Evolutionary conservation across 2,888 invertebrate genomes (phyloP).

Genomic region (Scaptomyza tumidula): DNA sequence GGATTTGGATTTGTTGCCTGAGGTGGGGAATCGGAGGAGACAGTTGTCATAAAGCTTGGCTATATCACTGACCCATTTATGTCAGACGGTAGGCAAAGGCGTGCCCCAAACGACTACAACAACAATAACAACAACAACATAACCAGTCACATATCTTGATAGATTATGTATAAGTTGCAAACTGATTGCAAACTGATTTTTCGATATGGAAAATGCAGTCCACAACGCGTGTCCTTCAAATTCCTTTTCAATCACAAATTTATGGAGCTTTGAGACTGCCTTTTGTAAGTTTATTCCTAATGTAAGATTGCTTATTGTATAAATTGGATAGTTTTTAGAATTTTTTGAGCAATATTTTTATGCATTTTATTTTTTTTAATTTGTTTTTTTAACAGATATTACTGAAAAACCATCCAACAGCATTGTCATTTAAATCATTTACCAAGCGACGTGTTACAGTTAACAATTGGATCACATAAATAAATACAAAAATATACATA

Average conservation of each 20-base stretch:
- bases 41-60: constrained; percentile 52
- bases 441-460: constrained; percentile 5
- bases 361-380: too few relatives aligned
- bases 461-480: background rate
- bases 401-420: background rate
- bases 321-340: background rate
- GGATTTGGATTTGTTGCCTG: too few relatives aligned
- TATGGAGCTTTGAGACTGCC: too few relatives aligned
- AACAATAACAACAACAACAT: background rate
- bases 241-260: too few relatives aligned
- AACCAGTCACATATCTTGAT: constrained; percentile 23
- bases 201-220: too few relatives aligned
- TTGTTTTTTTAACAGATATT: too few relatives aligned
- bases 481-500: too few relatives aligned
- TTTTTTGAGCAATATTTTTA: background rate
- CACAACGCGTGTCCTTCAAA: too few relatives aligned
- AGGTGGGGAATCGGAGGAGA: background rate
- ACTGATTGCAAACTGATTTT: too few relatives aligned
- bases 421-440: background rate
- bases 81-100: constrained; percentile 52
- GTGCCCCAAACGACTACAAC: constrained; percentile 21
- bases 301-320: too few relatives aligned
- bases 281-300: too few relatives aligned
- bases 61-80: constrained; percentile 52
- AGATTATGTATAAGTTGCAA: background rate